Evolutionary conservation across 2,797 vertebrate species (phyloP).

Genomic region (Erithacus rubecula): DNA sequence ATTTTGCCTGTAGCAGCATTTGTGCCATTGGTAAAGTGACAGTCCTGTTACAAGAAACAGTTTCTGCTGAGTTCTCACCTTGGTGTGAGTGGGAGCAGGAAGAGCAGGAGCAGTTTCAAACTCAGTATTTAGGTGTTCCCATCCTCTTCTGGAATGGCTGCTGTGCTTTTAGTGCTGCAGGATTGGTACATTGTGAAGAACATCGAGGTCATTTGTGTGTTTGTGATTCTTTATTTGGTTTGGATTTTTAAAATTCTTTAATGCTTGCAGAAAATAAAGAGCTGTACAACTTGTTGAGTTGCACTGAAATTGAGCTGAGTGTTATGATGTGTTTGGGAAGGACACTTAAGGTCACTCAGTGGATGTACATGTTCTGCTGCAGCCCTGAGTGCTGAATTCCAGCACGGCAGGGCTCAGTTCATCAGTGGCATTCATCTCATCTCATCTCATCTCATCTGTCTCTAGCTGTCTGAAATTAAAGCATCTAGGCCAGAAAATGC

Average conservation of each 20-base stretch:
- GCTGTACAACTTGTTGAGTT: neutral
- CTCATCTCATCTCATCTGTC: neutral
- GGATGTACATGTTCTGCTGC: neutral
- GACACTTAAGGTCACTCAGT: neutral
- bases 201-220: rapidly evolving
- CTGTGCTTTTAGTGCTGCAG: neutral
- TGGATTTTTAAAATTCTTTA: neutral
- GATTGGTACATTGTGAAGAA: neutral
- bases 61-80: neutral
- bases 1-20: neutral
- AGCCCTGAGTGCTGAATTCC: neutral
- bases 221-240: neutral
- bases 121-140: neutral
- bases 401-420: neutral
- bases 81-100: rapidly evolving
- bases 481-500: neutral
- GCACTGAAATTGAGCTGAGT: neutral
- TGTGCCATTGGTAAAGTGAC: neutral
- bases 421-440: neutral
- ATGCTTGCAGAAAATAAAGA: neutral
- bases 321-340: neutral
- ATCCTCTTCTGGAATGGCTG: neutral
- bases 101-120: neutral
- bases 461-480: neutral
- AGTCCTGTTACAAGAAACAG: neutral